phyloP scores from a whole-genome alignment of 2,797 vertebrate species.

The Brachyalestes nurse region DNA sequence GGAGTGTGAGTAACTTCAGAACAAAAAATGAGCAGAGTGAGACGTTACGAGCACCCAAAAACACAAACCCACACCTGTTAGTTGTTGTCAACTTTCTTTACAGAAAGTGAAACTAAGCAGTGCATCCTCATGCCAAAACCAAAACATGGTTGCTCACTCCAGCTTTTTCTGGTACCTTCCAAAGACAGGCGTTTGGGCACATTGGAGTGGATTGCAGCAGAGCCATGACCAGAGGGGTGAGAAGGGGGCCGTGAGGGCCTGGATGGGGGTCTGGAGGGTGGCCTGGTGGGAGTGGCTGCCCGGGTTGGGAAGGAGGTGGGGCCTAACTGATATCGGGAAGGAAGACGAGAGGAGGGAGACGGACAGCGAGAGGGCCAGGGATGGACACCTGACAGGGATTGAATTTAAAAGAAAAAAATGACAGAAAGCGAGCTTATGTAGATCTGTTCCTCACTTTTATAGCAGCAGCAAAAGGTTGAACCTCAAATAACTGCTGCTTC shows the following conservation, averaged over 20 bases:
- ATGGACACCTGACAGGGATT: conserved; percentile 85
- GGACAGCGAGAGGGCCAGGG: conserved; percentile 99
- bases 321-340: conserved; percentile 99
- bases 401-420: conserved; percentile 44
- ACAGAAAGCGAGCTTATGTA: not conserved
- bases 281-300: conserved; percentile 97
- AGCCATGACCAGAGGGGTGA: conserved; percentile 98
- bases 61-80: conserved; percentile 42
- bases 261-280: conserved; percentile 99
- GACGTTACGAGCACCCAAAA: conserved; percentile 42
- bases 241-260: conserved; percentile 97
- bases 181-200: conserved; percentile 99
- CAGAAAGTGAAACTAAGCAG: conserved; percentile 41
- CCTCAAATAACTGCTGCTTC: not conserved
- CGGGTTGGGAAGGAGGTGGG: conserved; percentile 96
- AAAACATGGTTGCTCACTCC: conserved; percentile 35
- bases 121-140: conserved; percentile 37
- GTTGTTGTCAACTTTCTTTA: conserved; percentile 31
- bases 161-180: conserved; percentile 91
- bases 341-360: conserved; percentile 99
- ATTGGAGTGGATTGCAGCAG: conserved; percentile 93
- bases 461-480: not conserved
- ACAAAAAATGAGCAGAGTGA: conserved; percentile 19
- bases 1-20: not conserved
- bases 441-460: not conserved